Base-by-base conservation (phyloP, 2,888 invertebrate species). In the Netelia melanura region DNA sequence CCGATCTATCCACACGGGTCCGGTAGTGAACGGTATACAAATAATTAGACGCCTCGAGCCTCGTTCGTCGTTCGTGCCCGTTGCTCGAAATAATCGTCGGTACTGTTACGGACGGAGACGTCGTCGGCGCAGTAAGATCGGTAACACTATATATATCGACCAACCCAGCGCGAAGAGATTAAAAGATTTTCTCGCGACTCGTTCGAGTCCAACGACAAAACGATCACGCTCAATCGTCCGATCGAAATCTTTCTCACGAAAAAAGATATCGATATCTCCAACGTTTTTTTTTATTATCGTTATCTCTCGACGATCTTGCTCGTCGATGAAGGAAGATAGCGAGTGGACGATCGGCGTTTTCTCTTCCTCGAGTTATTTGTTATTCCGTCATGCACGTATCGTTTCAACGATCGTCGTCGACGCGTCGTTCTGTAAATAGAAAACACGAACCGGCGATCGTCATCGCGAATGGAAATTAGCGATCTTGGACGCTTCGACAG, bases 11-110 rank as follows among this genome's bases (percentile, higher is more conserved):
- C 38, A 56, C 14, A 48, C 61, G 11, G 64, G 54, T 21, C 75
- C 84, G 76, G 80, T 75, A 88, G 82, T 75, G 74, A 90, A 87
- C 86, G 89, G 88, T 86, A 84, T 86, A 85, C 85, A 82, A 84
- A 81, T 87, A 88, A 89, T 91, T 90, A 88, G 87, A 74, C 83
- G 86, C 86, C 86, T 83, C 86, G 87, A 87, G 86, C 75, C 58
- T n/a, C 52, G 68, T 48, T 43, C 54, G 38, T 54, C 54, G 58
- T 56, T 9, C 86, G 88, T 88, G 87, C 87, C 83, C 88, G 87
- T 38, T 92, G 87, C 89, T 89, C 81, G 91, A 92, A 92, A 92
- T 92, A 92, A 92, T 92, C 86, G 83, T 81, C 85, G 85, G 89
- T 92, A 92, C 92, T 91, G 92, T 92, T 92, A 92, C 85, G 56